Evolutionary conservation across 2,113 vertebrate genomes (phyloP), one percentile per base, ranked within the genome.

Genomic region (Genyomyrus donnyi): DNA sequence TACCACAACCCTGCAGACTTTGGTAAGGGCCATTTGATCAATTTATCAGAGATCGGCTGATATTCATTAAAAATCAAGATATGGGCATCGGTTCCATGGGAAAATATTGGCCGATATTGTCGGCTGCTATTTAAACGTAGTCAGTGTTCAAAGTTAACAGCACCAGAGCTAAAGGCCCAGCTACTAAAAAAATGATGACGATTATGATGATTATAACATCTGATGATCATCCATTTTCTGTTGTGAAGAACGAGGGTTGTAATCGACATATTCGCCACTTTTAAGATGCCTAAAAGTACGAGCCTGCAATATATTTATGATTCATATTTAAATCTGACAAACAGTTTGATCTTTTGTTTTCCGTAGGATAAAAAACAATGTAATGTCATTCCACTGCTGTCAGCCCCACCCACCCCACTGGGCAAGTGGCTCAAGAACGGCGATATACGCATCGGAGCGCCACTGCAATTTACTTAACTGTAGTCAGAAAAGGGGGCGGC

Each of bases 1-100:
- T 98, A 97, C 93, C 97, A 98, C 94, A 98, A 98, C 94, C 97
- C 97, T 19, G 97, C 97, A 27, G 97, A 98, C 93, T 98, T 97
- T 89, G 95, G 97, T 97, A 94, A 96, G 96, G 88, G 86, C 24
- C 42, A 45, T 24, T 48, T 85, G 1, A 24, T 85, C 24, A n/a
- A 1, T 85, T 45, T 85, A 45, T 9, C 17, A 27, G 45, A 83
- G 6, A 83, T 39, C 9, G 77, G 4, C 77, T n/a, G 9, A 8
- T 10, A 42, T 83, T 83, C 19, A 24, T 83, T 2, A 8, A 83
- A 19, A 50, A 31, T 86, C 5, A 27, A 83, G 45, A 52, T 49
- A 13, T 62, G 21, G 7, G 6, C 5, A 62, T 31, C 10, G 9
- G 27, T 11, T 66, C 62, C 8, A 66, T 66, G 62, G 24, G 62